Percentiles rank a stretch among this genome's conserved stretches.
Evolutionary conservation across 2,888 invertebrate species (phyloP).

Genomic region (Petrolisthes cinctipes): DNA sequence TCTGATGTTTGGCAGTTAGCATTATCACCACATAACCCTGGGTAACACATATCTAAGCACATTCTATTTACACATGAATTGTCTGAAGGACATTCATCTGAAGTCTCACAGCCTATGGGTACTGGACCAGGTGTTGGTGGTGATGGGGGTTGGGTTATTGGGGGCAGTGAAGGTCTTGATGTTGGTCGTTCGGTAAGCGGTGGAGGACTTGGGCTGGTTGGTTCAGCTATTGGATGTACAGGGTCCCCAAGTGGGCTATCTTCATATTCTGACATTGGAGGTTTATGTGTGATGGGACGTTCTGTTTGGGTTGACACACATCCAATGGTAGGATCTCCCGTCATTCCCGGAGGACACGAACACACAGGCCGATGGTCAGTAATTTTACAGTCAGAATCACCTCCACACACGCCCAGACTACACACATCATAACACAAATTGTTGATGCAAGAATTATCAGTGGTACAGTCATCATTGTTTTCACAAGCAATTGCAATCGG

Average conservation of each 20-base stretch:
- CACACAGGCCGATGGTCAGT: conserved; percentile 82
- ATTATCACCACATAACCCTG: conserved; percentile 77
- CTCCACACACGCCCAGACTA: conserved; percentile 72
- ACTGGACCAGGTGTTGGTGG: conserved; percentile 45
- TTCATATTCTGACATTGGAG: conserved; percentile 22
- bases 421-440: conserved; percentile 53
- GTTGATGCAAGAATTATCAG: conserved; percentile 59
- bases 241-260: conserved; percentile 5
- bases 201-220: conserved; percentile 29
- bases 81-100: conserved; percentile 85
- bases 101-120: conserved; percentile 83
- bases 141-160: conserved; percentile 68
- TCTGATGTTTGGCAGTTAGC: conserved; percentile 68
- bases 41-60: conserved; percentile 87
- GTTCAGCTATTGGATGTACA: conserved; percentile 6
- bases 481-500: conserved; percentile 73
- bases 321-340: conserved; percentile 79
- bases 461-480: conserved; percentile 67
- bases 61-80: conserved; percentile 83
- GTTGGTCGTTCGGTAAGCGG: conserved; percentile 20
- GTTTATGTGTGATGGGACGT: conserved; percentile 13
- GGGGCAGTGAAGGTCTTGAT: conserved; percentile 29
- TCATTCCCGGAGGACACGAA: conserved; percentile 81
- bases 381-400: conserved; percentile 75
- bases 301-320: conserved; percentile 41